Evolutionary conservation across 2,113 vertebrate species (phyloP), one percentile per base, ranked within the genome.

Genomic region (Chaenocephalus aceratus): DNA sequence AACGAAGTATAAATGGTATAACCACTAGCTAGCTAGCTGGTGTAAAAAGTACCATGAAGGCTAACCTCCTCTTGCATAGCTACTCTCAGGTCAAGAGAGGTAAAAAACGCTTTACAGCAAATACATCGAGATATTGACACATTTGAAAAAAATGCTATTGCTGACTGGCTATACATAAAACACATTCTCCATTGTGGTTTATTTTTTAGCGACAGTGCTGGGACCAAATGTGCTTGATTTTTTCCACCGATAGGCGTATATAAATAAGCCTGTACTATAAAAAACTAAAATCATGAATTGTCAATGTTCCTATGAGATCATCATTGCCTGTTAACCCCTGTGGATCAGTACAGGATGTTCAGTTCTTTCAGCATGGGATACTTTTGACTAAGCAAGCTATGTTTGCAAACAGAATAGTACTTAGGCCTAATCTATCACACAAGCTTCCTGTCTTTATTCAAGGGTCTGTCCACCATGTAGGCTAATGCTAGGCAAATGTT

Each of bases 381-480:
- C 51, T 56, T 61, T 64, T 16, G 62, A 44, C n/a, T 45, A 52
- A 75, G 53, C 12, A 52, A n/a, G 46, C 36, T 41, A 46, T 66
- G 77, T 75, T 72, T 66, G 60, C 51, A 66, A 78, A 85, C 77
- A 80, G 49, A 63, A 23, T 2, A 10, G n/a, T 44, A 21, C 49
- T 84, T 78, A 67, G 12, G 16, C 48, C 48, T 85, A 83, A 85
- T 82, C 72, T 68, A 72, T 72, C 16, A 85, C 72, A 49, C 59
- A 46, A 58, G 57, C 69, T 63, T 63, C 63, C 84, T 49, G 69
- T 60, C 54, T 71, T 13, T 56, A 64, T n/a, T 64, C 68, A 65
- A 45, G 63, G 15, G 46, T 73, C 62, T 46, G 21, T n/a, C 41
- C 26, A 16, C 16, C 49, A 77, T 82, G 45, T 67, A 59, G 72